Evolutionary conservation across 2,888 invertebrate species (phyloP).

Genomic region (Ochropleura leucogaster): DNA sequence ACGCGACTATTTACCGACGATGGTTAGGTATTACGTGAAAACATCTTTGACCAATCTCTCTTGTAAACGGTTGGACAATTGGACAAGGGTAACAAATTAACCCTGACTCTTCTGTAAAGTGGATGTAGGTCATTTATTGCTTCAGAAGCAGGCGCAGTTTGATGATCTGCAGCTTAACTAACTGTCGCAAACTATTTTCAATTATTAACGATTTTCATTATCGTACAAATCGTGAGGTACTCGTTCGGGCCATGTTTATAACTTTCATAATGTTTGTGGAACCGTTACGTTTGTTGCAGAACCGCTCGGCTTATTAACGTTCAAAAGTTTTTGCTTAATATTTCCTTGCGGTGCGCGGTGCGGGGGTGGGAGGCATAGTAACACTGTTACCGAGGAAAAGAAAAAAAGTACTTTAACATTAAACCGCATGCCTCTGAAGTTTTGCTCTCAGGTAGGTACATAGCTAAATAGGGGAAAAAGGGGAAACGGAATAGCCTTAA

Average conservation of each 20-base stretch:
- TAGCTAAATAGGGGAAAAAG: conserved; percentile 65
- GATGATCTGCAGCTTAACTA: conserved; percentile 33
- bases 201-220: conserved; percentile 43
- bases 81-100: conserved; percentile 63
- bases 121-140: conserved; percentile 43
- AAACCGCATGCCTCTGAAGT: conserved; percentile 63
- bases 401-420: conserved; percentile 65
- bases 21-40: conserved; percentile 51
- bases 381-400: conserved; percentile 56
- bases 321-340: conserved; percentile 48
- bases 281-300: conserved; percentile 24
- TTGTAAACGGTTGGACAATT: conserved; percentile 45
- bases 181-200: conserved; percentile 42
- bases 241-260: conserved; percentile 41
- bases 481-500: conserved; percentile 68
- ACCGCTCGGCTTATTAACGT: conserved; percentile 48
- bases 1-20: conserved; percentile 38
- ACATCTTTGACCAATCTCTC: conserved; percentile 53
- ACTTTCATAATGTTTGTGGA: conserved; percentile 36
- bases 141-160: conserved; percentile 40
- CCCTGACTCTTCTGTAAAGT: conserved; percentile 56
- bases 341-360: conserved; percentile 36
- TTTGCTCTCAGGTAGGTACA: conserved; percentile 53
- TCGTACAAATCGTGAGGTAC: conserved; percentile 39
- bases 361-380: conserved; percentile 8